phyloP scores from a whole-genome alignment of 1,140 invertebrate species.

The Hylaeus volcanicus region DNA sequence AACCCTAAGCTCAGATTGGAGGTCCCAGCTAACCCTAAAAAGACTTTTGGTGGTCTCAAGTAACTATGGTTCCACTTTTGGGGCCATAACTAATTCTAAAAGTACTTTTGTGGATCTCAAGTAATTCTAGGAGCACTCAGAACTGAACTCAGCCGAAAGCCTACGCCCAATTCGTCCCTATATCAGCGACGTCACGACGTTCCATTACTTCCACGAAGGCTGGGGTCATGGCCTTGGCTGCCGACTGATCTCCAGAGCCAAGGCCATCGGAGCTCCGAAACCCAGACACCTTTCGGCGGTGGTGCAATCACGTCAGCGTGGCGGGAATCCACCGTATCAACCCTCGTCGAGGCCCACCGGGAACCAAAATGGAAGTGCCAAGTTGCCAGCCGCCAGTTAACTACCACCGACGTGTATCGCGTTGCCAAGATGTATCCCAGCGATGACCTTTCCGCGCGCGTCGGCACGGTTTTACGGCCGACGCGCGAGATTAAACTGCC shows the following conservation, averaged over 20 bases:
- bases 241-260: constrained; percentile 6
- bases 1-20: too few species aligned
- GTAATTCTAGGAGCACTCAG: too few species aligned
- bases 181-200: too few species aligned
- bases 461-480: constrained; percentile 39
- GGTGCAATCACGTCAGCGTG: constrained; percentile 25
- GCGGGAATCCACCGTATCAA: constrained; percentile 34
- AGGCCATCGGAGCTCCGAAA: constrained; percentile 49
- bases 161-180: too few species aligned
- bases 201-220: too few species aligned
- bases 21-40: too few species aligned
- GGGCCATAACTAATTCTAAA: too few species aligned
- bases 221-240: not conserved
- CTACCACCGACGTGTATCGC: constrained; percentile 2
- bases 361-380: constrained; percentile 53
- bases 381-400: constrained; percentile 39
- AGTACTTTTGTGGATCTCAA: too few species aligned
- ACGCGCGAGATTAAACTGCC: constrained; percentile 59
- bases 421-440: not conserved
- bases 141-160: too few species aligned
- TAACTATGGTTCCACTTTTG: too few species aligned
- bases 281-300: constrained; percentile 34
- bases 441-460: constrained; percentile 28
- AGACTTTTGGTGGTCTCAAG: too few species aligned
- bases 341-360: constrained; percentile 32